phyloP scores from a whole-genome alignment of 2,797 vertebrate genomes.

The Sarcophilus harrisii region DNA sequence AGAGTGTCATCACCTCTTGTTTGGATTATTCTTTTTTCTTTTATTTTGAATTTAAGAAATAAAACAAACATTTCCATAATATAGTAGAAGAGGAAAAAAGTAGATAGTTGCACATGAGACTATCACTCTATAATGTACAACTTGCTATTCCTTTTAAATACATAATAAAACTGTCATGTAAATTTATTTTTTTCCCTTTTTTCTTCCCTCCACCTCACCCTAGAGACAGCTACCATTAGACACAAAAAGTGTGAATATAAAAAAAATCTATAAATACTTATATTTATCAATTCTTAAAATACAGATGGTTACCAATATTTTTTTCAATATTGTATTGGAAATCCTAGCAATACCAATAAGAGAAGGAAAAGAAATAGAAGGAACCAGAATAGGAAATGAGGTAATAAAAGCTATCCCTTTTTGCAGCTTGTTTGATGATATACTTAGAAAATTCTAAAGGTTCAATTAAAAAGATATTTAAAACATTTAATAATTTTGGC shows the following conservation, averaged over 20 bases:
- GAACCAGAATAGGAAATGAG: not conserved
- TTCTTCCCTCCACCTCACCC: not conserved
- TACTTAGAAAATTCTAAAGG: not conserved
- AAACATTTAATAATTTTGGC: not conserved
- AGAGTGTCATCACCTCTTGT: not conserved
- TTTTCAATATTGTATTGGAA: not conserved
- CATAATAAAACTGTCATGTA: not conserved
- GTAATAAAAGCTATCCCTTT: not conserved
- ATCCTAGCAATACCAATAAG: not conserved
- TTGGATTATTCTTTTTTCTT: not conserved
- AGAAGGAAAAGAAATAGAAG: not conserved
- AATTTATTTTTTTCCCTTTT: not conserved
- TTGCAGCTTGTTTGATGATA: not conserved
- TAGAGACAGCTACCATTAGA: not conserved
- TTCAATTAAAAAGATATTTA: not conserved
- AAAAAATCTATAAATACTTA: not conserved
- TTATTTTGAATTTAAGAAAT: not conserved
- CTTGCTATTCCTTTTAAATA: not conserved
- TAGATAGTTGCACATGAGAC: not conserved
- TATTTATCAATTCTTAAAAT: not conserved
- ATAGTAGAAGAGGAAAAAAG: not conserved
- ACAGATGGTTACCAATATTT: not conserved
- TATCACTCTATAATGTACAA: not conserved
- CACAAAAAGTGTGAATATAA: not conserved
- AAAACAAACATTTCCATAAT: not conserved